Conservation (phyloP, 2,113 vertebrate species). For the Todiramphus chloris region DNA sequence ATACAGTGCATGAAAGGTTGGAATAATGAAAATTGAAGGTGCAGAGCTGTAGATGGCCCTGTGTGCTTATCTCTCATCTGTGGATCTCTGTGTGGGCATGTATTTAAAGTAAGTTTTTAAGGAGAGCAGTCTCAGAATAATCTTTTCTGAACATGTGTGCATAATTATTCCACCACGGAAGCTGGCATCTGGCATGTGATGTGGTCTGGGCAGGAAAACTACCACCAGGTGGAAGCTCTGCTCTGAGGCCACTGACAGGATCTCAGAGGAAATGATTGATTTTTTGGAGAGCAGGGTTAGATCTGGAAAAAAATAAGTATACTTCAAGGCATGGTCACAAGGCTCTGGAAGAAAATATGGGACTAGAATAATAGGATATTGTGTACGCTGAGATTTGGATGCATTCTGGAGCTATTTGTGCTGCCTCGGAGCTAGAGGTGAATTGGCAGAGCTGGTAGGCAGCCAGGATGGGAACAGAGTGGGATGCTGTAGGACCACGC, state of each 20-base stretch:
- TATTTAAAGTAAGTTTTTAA: neutral
- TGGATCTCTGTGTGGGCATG: neutral
- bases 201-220: neutral
- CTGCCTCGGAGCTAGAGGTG: neutral
- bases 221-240: neutral
- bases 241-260: neutral
- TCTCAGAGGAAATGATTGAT: neutral
- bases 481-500: neutral
- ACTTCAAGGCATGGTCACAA: neutral
- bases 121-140: neutral
- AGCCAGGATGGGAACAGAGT: neutral
- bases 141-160: neutral
- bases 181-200: neutral
- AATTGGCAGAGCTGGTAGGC: neutral
- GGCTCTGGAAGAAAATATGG: neutral
- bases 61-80: neutral
- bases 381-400: neutral
- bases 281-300: neutral
- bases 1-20: neutral
- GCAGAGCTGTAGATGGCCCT: neutral
- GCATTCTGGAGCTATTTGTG: neutral
- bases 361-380: neutral
- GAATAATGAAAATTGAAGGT: neutral
- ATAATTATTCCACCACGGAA: neutral
- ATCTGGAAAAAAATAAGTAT: neutral